Base-by-base conservation (phyloP, 2,888 invertebrate genomes). In the Drosophila kanekoi region DNA sequence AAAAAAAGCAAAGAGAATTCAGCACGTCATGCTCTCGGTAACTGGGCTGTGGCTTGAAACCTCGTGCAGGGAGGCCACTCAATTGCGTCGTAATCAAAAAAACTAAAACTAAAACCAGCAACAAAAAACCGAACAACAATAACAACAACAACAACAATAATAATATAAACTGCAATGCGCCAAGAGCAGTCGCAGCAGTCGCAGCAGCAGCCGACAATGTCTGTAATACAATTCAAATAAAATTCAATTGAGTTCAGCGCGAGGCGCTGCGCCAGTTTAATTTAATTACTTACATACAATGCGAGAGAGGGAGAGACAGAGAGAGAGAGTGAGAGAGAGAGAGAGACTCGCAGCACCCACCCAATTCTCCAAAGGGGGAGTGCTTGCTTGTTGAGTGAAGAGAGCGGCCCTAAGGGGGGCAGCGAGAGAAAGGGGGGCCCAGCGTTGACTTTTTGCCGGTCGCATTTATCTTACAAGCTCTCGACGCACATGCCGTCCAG, bases 141-240 rank as follows among this genome's bases (percentile, higher is more conserved):
- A 66, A 54, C 10, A 62, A 43, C 32, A 63, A 54, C 44, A 66
- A 54, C 10, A 62, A 57, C 32, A 57, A 59, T 13, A 64, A 54
- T 32, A 48, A 52, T 38, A 49, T 20, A 45, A 79, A 66, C 66
- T 68, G 80, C 72, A 82, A 38, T 79, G 76, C 72, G 48, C 43
- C 68, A 70, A 73, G 62, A 70, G 63, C 59, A 65, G 35, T 37
- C 56, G 38, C 49, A 20, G 57, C 56, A 60, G 35, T 37, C 58
- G 37, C 33, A 51, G 32, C 44, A 45, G 51, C 44, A 44, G 63
- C 49, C 45, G 54, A 51, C 83, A 69, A 66, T 77, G 66, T 66
- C 63, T 79, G 83, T 83, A 87, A 83, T 83, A 83, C 84, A 84
- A 83, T 87, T 83, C 84, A 87, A 87, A 83, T 87, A 83, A 83